phyloP scores from a whole-genome alignment of 2,888 invertebrate genomes.

The Callimorpha dominula region DNA sequence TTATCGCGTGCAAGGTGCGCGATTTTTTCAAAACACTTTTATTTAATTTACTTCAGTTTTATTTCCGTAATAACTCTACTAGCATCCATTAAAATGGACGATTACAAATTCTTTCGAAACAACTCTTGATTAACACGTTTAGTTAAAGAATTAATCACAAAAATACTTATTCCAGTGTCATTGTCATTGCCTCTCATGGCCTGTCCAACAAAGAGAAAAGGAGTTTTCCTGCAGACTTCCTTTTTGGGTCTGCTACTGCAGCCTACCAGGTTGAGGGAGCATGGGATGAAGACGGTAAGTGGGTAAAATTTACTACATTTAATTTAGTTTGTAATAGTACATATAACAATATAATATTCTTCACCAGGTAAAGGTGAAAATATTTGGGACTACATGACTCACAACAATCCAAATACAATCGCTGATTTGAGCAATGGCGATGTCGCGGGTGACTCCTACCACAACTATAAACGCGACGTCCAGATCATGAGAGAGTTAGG shows the following conservation, averaged over 20 bases:
- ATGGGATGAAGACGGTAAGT: slow-evolving; percentile 69
- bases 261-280: slow-evolving; percentile 73
- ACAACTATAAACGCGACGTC: slow-evolving; percentile 87
- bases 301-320: too few species aligned
- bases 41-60: too few species aligned
- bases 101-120: too few species aligned
- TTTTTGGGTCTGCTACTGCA: slow-evolving; percentile 71
- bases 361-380: slow-evolving; percentile 65
- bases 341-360: background rate
- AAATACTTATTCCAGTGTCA: slow-evolving; percentile 26
- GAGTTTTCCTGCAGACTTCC: slow-evolving; percentile 67
- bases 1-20: too few species aligned
- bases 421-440: slow-evolving; percentile 83
- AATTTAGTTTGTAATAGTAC: background rate
- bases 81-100: too few species aligned
- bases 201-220: slow-evolving; percentile 41
- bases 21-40: too few species aligned
- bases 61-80: too few species aligned
- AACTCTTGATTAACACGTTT: too few species aligned
- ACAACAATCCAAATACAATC: slow-evolving; percentile 60
- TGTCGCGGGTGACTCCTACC: slow-evolving; percentile 86
- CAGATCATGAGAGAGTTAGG: slow-evolving; percentile 76
- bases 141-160: background rate
- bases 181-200: slow-evolving; percentile 39
- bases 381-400: slow-evolving; percentile 70